A percentile compares a stretch with the other conserved stretches of the same genome.
Conservation (phyloP, 1,140 invertebrate species). For the Nilaparvata lugens region DNA sequence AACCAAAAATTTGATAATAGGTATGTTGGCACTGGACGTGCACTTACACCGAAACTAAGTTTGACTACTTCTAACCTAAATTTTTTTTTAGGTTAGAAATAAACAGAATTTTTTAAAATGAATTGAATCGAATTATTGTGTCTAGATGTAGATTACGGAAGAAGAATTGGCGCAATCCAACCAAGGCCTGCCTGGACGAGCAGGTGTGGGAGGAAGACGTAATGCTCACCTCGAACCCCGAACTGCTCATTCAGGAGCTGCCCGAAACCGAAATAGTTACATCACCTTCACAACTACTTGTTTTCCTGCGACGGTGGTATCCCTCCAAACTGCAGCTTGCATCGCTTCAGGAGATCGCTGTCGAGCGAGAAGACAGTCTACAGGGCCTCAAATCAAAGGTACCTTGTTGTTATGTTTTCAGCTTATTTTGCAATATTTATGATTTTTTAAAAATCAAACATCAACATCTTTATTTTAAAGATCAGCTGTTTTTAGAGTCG, state of each 20-base stretch:
- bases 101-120: too few relatives aligned
- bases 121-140: conserved; percentile 12
- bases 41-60: too few relatives aligned
- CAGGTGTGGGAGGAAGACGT: conserved; percentile 49
- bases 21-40: too few relatives aligned
- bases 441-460: too few relatives aligned
- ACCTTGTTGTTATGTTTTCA: conserved; percentile 2
- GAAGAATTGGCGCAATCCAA: conserved; percentile 53
- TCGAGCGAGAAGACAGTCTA: conserved; percentile 42
- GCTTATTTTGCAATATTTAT: not conserved
- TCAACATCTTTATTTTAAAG: not conserved
- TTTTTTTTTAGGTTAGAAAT: too few relatives aligned
- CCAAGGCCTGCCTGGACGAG: conserved; percentile 50
- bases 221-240: conserved; percentile 38
- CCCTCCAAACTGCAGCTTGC: conserved; percentile 47
- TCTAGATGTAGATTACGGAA: conserved; percentile 52
- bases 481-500: not conserved
- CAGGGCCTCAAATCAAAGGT: conserved; percentile 37
- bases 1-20: too few relatives aligned
- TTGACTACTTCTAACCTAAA: too few relatives aligned
- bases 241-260: conserved; percentile 56
- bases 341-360: conserved; percentile 52
- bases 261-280: conserved; percentile 41
- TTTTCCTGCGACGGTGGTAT: conserved; percentile 56
- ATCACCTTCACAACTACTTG: conserved; percentile 40